Evolutionary conservation across 2,797 vertebrate genomes (phyloP).

Genomic region (Nannoperca obscura): DNA sequence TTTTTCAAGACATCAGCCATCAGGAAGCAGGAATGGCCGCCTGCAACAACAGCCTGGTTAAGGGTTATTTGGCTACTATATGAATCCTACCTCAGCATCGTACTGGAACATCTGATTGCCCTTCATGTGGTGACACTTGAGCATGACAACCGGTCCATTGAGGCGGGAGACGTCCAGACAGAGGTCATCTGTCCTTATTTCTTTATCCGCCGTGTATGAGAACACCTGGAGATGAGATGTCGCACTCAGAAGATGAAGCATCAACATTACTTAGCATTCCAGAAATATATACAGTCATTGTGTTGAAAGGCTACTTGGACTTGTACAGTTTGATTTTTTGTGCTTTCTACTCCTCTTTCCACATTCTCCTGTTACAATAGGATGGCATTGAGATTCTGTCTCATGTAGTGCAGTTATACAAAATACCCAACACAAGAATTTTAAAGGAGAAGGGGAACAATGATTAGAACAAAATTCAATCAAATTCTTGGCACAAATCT

Average conservation of each 20-base stretch:
- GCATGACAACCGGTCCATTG: constrained; percentile 95
- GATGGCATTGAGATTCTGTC: background rate
- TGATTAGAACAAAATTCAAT: constrained; percentile 17
- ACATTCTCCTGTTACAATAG: background rate
- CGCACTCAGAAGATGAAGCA: constrained; percentile 16
- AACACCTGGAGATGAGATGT: constrained; percentile 88
- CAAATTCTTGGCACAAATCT: constrained; percentile 16
- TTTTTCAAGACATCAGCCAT: constrained; percentile 6
- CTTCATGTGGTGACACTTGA: constrained; percentile 99
- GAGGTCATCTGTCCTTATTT: constrained; percentile 97
- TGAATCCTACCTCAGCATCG: constrained; percentile 91
- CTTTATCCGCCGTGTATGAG: constrained; percentile 97
- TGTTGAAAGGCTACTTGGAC: background rate
- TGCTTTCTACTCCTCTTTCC: background rate
- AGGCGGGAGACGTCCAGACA: constrained; percentile 97
- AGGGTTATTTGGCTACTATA: constrained; percentile 7
- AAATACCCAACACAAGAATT: background rate
- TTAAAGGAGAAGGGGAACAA: background rate
- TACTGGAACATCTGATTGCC: constrained; percentile 99
- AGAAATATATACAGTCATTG: background rate
- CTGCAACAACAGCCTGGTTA: constrained; percentile 8
- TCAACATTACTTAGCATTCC: background rate
- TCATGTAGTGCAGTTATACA: background rate
- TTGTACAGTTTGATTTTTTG: background rate
- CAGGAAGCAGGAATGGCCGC: background rate